A percentile compares a stretch with the other conserved stretches of the same genome.
These are phyloP conservation scores for Pollimyrus isidori DNA, from an alignment of 2,113 vertebrate genomes.

Conservation along the genomic window DNA sequence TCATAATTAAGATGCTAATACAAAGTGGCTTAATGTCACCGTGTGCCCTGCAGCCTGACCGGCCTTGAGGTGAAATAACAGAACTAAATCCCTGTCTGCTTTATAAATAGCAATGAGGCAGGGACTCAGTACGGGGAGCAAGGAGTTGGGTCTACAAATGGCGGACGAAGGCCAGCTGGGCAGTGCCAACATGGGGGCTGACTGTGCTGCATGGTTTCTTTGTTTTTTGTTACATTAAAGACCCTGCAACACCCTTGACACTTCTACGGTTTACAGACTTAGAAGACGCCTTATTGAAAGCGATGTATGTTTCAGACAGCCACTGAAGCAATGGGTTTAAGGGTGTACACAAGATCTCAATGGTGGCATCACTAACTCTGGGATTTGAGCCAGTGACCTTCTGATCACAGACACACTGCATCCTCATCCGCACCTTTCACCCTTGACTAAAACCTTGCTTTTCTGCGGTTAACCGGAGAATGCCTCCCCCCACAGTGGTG, in stretches of 20 bases:
- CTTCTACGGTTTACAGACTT: not conserved
- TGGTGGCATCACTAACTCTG: not conserved
- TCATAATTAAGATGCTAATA: constrained; percentile 34
- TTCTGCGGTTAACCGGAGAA: not conserved
- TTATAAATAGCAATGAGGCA: not conserved
- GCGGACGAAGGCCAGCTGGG: not conserved
- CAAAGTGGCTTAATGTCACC: not conserved
- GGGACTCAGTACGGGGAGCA: not conserved
- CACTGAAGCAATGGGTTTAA: not conserved
- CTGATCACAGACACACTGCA: not conserved
- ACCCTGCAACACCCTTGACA: not conserved
- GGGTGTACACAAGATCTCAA: not conserved
- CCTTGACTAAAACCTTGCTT: not conserved
- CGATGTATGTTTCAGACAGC: no score
- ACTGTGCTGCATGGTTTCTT: not conserved
- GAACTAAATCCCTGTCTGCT: not conserved
- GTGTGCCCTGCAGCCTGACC: not conserved
- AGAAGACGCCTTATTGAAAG: not conserved
- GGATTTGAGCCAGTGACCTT: not conserved
- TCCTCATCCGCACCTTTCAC: not conserved
- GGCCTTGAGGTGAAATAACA: not conserved
- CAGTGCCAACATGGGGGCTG: not conserved
- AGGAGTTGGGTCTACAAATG: not conserved
- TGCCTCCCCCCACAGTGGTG: not conserved
- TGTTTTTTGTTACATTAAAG: not conserved